Conservation (phyloP, 1,140 invertebrate species). For the Formica selysi region DNA sequence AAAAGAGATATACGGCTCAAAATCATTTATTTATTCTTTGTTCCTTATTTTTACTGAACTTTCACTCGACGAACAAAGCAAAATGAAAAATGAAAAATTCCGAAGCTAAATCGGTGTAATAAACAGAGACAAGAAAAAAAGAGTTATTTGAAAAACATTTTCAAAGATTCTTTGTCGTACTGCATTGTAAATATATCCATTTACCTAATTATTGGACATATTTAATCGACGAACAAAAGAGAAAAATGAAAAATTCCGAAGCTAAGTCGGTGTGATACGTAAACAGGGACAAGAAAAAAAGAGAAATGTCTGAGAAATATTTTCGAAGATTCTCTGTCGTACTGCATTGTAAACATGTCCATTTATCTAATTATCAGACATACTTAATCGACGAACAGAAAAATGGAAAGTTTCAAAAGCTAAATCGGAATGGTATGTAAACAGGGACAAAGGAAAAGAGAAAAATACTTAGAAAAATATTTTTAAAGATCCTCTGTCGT, state of each 20-base stretch:
- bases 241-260: not conserved
- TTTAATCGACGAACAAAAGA: not conserved
- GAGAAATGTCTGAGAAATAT: not conserved
- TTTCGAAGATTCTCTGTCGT: not conserved
- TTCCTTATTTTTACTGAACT: no score
- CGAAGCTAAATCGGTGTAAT: no score
- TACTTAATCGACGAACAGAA: not conserved
- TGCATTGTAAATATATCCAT: no score
- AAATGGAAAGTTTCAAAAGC: not conserved
- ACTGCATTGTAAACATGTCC: no score
- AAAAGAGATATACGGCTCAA: no score
- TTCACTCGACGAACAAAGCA: not conserved
- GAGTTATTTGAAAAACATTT: no score
- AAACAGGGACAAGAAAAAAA: slow-evolving; percentile 33
- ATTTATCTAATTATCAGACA: not conserved
- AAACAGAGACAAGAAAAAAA: no score
- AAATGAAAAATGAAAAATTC: not conserved
- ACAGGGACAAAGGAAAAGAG: not conserved
- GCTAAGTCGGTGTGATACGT: slow-evolving; percentile 23
- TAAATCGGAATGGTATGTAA: not conserved
- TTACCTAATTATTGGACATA: no score
- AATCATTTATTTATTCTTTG: no score
- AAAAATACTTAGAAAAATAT: slow-evolving; percentile 24
- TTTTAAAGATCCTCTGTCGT: slow-evolving; percentile 7
- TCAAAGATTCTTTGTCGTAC: no score